Conservation (phyloP, 1,140 invertebrate species). For the Scaptomyza pallida region DNA sequence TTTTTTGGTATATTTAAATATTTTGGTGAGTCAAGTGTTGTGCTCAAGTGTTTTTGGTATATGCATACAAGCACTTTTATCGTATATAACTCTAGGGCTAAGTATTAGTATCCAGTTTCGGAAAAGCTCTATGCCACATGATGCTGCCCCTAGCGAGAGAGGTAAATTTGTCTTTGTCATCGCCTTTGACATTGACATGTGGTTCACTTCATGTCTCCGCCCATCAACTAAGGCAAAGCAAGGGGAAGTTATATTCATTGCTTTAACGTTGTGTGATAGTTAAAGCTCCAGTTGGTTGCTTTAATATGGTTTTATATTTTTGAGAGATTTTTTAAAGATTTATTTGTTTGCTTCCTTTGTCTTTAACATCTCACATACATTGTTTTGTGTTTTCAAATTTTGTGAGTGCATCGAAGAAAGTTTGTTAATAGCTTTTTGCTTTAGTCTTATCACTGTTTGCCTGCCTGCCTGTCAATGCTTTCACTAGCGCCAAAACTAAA, state of each 20-base stretch:
- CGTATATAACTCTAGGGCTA: slow-evolving; percentile 23
- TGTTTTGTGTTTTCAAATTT: too few species aligned
- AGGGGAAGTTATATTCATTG: slow-evolving; percentile 1
- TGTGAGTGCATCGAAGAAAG: background rate
- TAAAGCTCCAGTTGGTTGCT: background rate
- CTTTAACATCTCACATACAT: too few species aligned
- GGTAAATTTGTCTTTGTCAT: slow-evolving; percentile 77
- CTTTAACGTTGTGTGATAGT: slow-evolving; percentile 20
- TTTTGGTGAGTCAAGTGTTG: slow-evolving; percentile 38
- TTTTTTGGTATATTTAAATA: slow-evolving; percentile 40
- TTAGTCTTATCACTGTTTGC: background rate
- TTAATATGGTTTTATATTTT: too few species aligned
- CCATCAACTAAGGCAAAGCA: background rate
- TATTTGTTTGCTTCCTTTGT: too few species aligned
- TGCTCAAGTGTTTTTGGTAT: slow-evolving; percentile 1
- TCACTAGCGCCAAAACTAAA: slow-evolving; percentile 50
- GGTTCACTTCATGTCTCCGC: slow-evolving; percentile 47
- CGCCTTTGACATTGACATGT: slow-evolving; percentile 78
- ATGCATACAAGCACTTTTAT: slow-evolving; percentile 13
- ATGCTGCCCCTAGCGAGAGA: background rate
- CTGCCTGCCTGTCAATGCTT: slow-evolving; percentile 6
- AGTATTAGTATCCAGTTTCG: slow-evolving; percentile 1
- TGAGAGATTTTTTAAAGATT: too few species aligned
- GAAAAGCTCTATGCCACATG: background rate
- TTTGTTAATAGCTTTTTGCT: background rate